A percentile compares a stretch with the other conserved stretches of the same genome.
Conservation (phyloP, 2,888 invertebrate genomes). For the Danaus chrysippus region DNA sequence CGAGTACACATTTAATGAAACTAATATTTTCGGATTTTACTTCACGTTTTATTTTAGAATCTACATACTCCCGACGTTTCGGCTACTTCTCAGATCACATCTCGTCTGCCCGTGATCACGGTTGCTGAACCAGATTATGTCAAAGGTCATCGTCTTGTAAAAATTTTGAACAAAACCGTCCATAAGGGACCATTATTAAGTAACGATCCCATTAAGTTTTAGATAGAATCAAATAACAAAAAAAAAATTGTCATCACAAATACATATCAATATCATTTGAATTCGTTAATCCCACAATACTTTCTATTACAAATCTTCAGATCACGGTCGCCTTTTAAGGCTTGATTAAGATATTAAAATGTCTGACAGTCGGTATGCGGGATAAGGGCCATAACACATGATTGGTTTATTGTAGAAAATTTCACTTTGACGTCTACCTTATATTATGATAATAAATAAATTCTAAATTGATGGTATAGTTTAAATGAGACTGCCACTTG, state of each 20-base stretch:
- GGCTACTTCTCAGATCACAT: too few species aligned
- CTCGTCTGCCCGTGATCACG: too few species aligned
- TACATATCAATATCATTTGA: constrained; percentile 11
- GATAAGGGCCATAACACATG: constrained; percentile 9
- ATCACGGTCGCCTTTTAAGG: constrained; percentile 27
- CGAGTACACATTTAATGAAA: too few species aligned
- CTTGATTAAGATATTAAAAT: constrained; percentile 28
- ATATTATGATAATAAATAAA: too few species aligned
- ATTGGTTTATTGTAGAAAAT: background rate
- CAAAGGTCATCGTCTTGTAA: too few species aligned
- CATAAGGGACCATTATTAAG: too few species aligned
- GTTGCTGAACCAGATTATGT: too few species aligned
- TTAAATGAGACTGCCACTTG: background rate
- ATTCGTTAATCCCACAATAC: constrained; percentile 19
- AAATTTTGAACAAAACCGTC: too few species aligned
- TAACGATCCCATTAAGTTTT: background rate
- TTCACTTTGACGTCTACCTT: too few species aligned
- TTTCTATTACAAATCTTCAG: constrained; percentile 3
- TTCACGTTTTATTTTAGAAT: too few species aligned
- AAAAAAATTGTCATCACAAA: background rate
- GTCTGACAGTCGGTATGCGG: constrained; percentile 23
- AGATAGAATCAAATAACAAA: background rate
- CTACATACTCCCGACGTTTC: too few species aligned
- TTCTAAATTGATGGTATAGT: background rate
- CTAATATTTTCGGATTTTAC: too few species aligned